Conservation (phyloP, 2,888 invertebrate genomes). For the Rosalia funebris region DNA sequence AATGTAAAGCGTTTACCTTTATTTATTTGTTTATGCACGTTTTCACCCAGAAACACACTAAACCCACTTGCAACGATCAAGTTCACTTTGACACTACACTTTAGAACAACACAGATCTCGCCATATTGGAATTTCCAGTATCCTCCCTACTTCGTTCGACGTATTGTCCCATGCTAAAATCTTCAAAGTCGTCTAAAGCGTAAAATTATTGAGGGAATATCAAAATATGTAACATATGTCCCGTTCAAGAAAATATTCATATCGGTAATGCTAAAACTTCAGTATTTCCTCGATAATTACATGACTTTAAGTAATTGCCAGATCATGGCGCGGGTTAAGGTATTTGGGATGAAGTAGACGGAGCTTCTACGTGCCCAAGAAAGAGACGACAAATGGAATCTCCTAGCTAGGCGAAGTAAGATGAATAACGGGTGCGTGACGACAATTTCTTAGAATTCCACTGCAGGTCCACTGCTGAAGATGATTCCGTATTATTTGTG, state of each 20-base stretch:
- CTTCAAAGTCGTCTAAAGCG: too few relatives aligned
- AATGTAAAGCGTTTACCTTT: conserved; percentile 17
- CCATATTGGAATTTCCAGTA: conserved; percentile 48
- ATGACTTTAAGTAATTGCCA: background rate
- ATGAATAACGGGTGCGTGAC: too few relatives aligned
- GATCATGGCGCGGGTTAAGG: background rate
- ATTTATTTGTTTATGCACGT: background rate
- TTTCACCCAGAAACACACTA: conserved; percentile 30
- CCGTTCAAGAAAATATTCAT: too few relatives aligned
- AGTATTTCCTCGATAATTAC: too few relatives aligned
- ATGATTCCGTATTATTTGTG: too few relatives aligned
- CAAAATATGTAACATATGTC: too few relatives aligned
- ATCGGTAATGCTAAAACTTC: too few relatives aligned
- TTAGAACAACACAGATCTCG: conserved; percentile 45
- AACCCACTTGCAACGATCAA: conserved; percentile 20
- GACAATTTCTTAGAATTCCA: too few relatives aligned
- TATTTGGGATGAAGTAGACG: conserved; percentile 8
- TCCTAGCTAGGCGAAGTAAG: too few relatives aligned
- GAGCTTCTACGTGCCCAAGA: background rate
- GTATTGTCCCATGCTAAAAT: conserved; percentile 10
- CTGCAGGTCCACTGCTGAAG: too few relatives aligned
- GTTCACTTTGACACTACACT: conserved; percentile 37
- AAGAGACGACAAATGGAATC: too few relatives aligned
- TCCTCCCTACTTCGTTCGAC: conserved; percentile 29
- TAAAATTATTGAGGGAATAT: too few relatives aligned